phyloP scores from a whole-genome alignment of 1,140 invertebrate species.

The Drosophila sucinea region DNA sequence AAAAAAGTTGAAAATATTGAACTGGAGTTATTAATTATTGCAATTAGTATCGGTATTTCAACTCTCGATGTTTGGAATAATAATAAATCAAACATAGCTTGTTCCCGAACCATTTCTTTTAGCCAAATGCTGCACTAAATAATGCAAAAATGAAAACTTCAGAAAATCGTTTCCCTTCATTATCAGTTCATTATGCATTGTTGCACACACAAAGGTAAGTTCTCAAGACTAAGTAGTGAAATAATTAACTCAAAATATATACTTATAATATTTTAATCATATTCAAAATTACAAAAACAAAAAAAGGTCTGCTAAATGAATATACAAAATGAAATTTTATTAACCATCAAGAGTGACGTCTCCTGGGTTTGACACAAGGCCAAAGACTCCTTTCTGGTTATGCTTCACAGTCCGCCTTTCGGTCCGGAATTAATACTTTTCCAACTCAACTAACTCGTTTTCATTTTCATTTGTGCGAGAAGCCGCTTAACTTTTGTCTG shows the following conservation, averaged over 20 bases:
- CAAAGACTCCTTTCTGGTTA: neutral
- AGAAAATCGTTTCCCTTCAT: too few relatives aligned
- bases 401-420: neutral
- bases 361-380: slow-evolving; percentile 1
- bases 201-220: neutral
- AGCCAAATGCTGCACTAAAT: too few relatives aligned
- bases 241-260: neutral
- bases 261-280: too few relatives aligned
- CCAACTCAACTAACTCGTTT: slow-evolving; percentile 20
- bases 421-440: slow-evolving; percentile 6
- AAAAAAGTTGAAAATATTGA: too few relatives aligned
- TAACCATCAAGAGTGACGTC: neutral
- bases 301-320: neutral
- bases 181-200: too few relatives aligned
- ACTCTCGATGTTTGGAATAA: too few relatives aligned
- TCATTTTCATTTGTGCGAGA: slow-evolving; percentile 18
- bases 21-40: too few relatives aligned
- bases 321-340: neutral
- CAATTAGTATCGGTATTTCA: too few relatives aligned
- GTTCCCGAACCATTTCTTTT: too few relatives aligned
- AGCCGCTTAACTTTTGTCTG: slow-evolving; percentile 23
- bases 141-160: too few relatives aligned
- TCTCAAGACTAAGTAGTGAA: neutral
- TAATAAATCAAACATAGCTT: too few relatives aligned
- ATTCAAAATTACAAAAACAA: too few relatives aligned